A percentile compares a stretch with the other conserved stretches of the same genome.
These are phyloP conservation scores for Didymodactylos carnosus DNA, from an alignment of 2,888 invertebrate species.

Conservation along the genomic window DNA sequence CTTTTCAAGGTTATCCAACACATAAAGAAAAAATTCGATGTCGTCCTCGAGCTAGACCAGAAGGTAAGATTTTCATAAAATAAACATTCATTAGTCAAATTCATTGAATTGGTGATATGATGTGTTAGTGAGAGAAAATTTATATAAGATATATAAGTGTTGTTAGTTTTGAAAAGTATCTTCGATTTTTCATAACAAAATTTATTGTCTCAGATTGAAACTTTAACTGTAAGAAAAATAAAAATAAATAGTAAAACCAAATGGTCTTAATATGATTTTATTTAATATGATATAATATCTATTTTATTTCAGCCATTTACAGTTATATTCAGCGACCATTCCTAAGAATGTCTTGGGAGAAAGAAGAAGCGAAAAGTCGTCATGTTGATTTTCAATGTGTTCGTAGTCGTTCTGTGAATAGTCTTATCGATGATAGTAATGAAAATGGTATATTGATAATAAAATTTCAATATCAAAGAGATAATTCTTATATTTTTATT, in stretches of 20 bases:
- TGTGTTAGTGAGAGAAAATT: no score
- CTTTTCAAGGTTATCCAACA: conserved; percentile 62
- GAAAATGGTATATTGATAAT: not conserved
- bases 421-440: conserved; percentile 8
- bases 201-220: no score
- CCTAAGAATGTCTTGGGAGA: conserved; percentile 98
- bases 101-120: not conserved
- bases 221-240: no score
- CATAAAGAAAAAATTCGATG: conserved; percentile 95
- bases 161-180: no score
- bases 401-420: conserved; percentile 59
- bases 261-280: not conserved
- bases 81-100: not conserved
- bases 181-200: no score
- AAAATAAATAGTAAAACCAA: no score
- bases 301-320: conserved; percentile 47
- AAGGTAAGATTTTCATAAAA: conserved; percentile 36
- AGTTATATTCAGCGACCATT: conserved; percentile 98
- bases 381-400: conserved; percentile 98
- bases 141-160: no score
- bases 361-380: conserved; percentile 91
- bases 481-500: not conserved
- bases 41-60: conserved; percentile 75
- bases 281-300: no score
- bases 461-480: not conserved